These are phyloP conservation scores for Anthoptus insignis DNA, from an alignment of 2,888 invertebrate genomes.

Conservation along the genomic window DNA sequence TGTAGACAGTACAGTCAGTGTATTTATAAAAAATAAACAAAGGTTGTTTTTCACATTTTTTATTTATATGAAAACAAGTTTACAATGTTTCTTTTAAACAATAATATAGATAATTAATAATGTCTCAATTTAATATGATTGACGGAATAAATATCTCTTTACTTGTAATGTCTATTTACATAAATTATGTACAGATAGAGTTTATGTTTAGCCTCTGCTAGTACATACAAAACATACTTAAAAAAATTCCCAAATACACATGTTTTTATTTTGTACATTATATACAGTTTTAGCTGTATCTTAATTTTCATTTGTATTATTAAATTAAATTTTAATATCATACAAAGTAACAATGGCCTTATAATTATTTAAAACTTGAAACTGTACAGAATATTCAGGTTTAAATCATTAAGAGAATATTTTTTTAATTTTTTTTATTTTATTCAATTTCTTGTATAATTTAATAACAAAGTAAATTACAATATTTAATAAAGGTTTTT, in stretches of 20 bases:
- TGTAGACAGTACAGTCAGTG: no score
- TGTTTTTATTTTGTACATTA: constrained; percentile 71
- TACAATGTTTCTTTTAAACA: constrained; percentile 80
- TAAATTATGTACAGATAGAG: constrained; percentile 73
- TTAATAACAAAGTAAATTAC: constrained; percentile 9
- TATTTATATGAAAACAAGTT: constrained; percentile 83
- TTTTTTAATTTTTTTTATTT: no score
- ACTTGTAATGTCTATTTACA: constrained; percentile 74
- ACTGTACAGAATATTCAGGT: constrained; percentile 11
- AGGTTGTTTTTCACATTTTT: constrained; percentile 64
- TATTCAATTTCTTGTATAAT: constrained; percentile 17
- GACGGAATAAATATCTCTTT: constrained; percentile 81
- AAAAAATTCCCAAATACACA: constrained; percentile 60
- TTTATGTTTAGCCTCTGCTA: constrained; percentile 66
- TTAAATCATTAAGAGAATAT: constrained; percentile 1
- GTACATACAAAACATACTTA: constrained; percentile 69
- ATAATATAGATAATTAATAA: constrained; percentile 77
- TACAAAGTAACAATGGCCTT: constrained; percentile 25
- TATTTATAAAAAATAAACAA: constrained; percentile 18
- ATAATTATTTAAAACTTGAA: constrained; percentile 19
- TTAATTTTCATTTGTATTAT: constrained; percentile 21
- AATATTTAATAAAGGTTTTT: neutral
- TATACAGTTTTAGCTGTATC: constrained; percentile 61
- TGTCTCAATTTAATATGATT: constrained; percentile 74
- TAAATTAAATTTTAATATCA: constrained; percentile 18